A percentile compares a stretch with the other conserved stretches of the same genome.
Evolutionary conservation across 2,888 invertebrate genomes (phyloP).

Genomic region (Tiliacea aurago): DNA sequence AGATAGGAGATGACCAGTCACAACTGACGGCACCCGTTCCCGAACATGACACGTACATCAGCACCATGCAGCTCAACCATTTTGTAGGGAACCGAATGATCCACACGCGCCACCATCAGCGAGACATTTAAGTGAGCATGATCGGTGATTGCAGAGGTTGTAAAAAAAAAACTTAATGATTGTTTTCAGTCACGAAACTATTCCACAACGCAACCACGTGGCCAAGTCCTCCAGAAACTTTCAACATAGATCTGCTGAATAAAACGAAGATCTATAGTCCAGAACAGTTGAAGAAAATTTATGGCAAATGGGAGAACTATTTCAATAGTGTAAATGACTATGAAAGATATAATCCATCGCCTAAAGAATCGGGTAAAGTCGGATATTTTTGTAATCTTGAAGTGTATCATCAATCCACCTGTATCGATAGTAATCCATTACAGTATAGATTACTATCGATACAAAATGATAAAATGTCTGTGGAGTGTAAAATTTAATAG

Average conservation of each 20-base stretch:
- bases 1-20: no score
- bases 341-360: slow-evolving; percentile 64
- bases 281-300: slow-evolving; percentile 41
- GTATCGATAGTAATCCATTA: neutral
- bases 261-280: slow-evolving; percentile 38
- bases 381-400: neutral
- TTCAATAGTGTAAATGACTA: slow-evolving; percentile 47
- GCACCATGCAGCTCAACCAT: no score
- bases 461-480: neutral
- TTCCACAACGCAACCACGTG: slow-evolving; percentile 48
- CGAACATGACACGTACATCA: no score
- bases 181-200: slow-evolving; percentile 46
- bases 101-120: no score
- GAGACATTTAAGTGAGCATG: no score
- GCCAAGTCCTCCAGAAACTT: slow-evolving; percentile 30
- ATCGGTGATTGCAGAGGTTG: no score
- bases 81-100: no score
- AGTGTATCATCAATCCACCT: neutral
- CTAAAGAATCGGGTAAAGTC: slow-evolving; percentile 71
- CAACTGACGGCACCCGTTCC: no score
- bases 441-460: neutral
- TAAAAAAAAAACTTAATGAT: neutral
- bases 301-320: slow-evolving; percentile 61
- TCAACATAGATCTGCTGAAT: slow-evolving; percentile 37
- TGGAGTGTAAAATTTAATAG: neutral